Conservation (phyloP, 1,140 invertebrate species). For the Palaemon carinicauda region DNA sequence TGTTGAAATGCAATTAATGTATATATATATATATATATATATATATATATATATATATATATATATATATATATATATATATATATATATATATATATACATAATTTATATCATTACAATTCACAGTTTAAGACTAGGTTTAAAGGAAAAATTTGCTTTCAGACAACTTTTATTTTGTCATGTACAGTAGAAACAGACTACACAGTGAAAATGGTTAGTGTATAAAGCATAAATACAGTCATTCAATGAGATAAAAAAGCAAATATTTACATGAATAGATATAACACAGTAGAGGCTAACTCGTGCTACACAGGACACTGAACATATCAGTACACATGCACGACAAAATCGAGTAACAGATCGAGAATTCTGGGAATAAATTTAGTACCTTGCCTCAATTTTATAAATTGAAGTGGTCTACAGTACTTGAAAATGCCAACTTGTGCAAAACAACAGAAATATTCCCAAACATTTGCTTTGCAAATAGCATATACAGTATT, state of each 20-base stretch:
- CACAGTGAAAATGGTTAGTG: slow-evolving; percentile 54
- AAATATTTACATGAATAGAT: slow-evolving; percentile 53
- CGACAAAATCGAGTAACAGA: slow-evolving; percentile 16
- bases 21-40: too few species aligned
- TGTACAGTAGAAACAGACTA: slow-evolving; percentile 54
- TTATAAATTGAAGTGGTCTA: neutral
- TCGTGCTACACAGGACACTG: slow-evolving; percentile 37
- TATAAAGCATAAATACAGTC: slow-evolving; percentile 55
- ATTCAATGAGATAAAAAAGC: slow-evolving; percentile 52
- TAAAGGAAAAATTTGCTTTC: neutral
- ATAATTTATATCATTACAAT: too few species aligned
- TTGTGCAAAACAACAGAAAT: too few species aligned
- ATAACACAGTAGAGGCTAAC: slow-evolving; percentile 46
- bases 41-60: too few species aligned
- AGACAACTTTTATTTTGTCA: slow-evolving; percentile 51
- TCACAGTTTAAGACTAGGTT: too few species aligned
- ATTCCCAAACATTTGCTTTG: too few species aligned
- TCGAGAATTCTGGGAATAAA: slow-evolving; percentile 47
- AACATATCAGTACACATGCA: slow-evolving; percentile 14
- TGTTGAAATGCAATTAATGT: too few species aligned
- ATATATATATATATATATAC: too few species aligned
- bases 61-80: too few species aligned
- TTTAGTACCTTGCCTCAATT: neutral
- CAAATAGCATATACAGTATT: too few species aligned
- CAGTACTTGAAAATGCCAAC: too few species aligned